phyloP scores from a whole-genome alignment of 2,113 vertebrate species.

The Thryonomys swinderianus region DNA sequence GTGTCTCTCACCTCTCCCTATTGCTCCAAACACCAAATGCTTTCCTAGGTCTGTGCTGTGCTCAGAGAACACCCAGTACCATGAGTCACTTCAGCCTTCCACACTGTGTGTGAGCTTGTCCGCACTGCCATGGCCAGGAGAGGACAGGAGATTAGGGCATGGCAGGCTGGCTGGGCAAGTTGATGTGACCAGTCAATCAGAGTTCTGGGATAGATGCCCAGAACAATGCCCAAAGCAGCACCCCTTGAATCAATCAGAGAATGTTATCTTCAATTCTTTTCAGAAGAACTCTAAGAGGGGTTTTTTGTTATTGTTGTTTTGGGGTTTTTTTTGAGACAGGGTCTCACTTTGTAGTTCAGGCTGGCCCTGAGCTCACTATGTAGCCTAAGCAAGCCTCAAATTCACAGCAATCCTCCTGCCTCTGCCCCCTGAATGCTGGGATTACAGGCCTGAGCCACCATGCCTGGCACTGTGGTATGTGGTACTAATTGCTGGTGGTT shows the following conservation, averaged over 20 bases:
- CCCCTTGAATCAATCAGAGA: not conserved
- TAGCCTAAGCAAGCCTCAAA: no score
- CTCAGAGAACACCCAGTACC: slow-evolving; percentile 93
- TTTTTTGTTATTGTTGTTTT: not conserved
- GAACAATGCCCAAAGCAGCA: not conserved
- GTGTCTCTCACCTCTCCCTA: slow-evolving; percentile 93
- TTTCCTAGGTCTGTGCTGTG: slow-evolving; percentile 94
- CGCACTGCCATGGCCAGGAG: slow-evolving; percentile 70
- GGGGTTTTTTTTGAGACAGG: no score
- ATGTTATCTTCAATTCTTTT: not conserved
- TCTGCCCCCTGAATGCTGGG: no score
- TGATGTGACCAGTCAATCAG: not conserved
- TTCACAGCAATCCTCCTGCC: no score
- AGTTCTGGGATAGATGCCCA: not conserved
- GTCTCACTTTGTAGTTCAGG: no score
- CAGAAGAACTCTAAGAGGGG: not conserved
- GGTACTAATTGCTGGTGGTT: no score
- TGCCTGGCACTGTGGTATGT: no score
- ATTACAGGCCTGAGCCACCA: no score
- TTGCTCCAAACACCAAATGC: slow-evolving; percentile 93
- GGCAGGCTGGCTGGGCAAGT: not conserved
- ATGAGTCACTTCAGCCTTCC: slow-evolving; percentile 94
- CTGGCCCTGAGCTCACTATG: no score
- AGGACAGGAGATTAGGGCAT: not conserved
- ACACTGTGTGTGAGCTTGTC: slow-evolving; percentile 89